These are phyloP conservation scores for Smithornis capensis DNA, from an alignment of 2,113 vertebrate genomes.

Conservation along the genomic window DNA sequence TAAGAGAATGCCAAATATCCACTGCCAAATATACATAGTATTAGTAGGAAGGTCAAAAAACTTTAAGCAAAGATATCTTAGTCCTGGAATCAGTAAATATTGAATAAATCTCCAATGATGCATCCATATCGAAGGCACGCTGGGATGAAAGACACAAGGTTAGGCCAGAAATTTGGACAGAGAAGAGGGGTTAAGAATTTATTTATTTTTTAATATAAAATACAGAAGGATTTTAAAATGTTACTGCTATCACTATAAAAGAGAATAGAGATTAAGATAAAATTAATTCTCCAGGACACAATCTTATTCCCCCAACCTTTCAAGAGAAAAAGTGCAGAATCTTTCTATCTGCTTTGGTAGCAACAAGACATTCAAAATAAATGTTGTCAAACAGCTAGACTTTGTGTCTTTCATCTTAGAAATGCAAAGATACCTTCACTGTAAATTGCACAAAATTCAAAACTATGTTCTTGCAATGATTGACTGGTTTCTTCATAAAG, in stretches of 20 bases:
- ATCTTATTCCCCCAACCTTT: neutral
- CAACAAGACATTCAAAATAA: constrained; percentile 24
- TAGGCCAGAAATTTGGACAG: neutral
- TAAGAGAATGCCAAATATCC: neutral
- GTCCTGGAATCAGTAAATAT: neutral
- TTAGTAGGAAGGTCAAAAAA: neutral
- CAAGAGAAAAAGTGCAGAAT: neutral
- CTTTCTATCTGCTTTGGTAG: neutral
- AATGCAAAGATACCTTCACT: neutral
- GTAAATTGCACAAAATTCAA: constrained; percentile 16
- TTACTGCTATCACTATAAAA: neutral
- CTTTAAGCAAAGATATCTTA: neutral
- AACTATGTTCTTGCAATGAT: neutral
- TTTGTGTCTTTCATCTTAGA: neutral
- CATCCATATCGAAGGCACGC: neutral
- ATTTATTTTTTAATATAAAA: neutral
- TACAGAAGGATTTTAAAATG: neutral
- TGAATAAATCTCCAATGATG: neutral
- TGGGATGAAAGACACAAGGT: neutral
- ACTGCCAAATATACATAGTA: neutral
- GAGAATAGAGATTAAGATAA: neutral
- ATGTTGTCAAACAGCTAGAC: neutral
- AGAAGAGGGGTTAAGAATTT: neutral
- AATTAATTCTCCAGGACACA: neutral
- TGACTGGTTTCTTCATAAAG: constrained; percentile 24